These are phyloP conservation scores for Pachyuromys duprasi DNA, from an alignment of 2,797 vertebrate genomes.

Conservation along the genomic window DNA sequence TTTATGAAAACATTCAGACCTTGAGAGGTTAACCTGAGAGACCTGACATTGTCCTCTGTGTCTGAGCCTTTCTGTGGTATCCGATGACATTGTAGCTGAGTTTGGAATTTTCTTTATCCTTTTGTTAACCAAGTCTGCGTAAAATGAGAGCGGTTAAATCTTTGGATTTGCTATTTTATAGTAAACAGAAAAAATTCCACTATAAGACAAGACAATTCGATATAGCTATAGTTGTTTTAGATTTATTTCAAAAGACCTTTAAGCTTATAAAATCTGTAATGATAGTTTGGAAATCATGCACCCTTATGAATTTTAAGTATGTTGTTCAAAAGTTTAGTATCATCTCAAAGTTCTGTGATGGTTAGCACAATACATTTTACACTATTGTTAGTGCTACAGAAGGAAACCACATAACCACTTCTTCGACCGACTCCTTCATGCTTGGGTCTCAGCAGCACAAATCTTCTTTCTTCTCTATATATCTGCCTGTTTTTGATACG, in stretches of 20 bases:
- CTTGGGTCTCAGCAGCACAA: neutral
- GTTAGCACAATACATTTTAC: neutral
- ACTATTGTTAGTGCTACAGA: neutral
- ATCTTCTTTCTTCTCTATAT: neutral
- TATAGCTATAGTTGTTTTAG: neutral
- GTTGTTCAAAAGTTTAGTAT: neutral
- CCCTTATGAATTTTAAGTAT: neutral
- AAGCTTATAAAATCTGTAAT: neutral
- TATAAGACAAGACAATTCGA: neutral
- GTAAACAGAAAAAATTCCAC: neutral
- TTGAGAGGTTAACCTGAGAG: neutral
- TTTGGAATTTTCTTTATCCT: neutral
- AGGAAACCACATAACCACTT: neutral
- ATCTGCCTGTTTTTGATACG: neutral
- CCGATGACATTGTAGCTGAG: neutral
- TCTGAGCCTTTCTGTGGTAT: neutral
- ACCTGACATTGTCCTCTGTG: neutral
- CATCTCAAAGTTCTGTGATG: neutral
- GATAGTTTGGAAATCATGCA: neutral
- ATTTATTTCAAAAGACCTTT: conserved; percentile 8
- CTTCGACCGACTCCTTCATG: neutral
- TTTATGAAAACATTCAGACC: neutral
- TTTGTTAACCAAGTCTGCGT: neutral
- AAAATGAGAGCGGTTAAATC: neutral
- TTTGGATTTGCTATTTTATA: neutral